Percentiles rank a stretch among this genome's conserved stretches.
These are phyloP conservation scores for Tauraco hartlaubi DNA, from an alignment of 2,797 vertebrate species.

Conservation along the genomic window DNA sequence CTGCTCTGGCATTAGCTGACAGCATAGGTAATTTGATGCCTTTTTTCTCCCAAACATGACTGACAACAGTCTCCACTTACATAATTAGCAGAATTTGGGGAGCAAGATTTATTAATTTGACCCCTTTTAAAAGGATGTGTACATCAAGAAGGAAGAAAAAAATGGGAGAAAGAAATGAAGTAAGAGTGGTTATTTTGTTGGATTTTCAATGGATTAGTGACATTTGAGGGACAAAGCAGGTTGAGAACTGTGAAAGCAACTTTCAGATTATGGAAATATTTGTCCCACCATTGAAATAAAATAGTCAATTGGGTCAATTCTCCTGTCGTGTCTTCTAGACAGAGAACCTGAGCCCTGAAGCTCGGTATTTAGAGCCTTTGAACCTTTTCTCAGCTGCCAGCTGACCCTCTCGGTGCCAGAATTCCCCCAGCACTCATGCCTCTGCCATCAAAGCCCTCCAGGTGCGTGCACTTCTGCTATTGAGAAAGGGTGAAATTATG, in stretches of 20 bases:
- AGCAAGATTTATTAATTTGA: neutral
- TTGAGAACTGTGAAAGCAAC: neutral
- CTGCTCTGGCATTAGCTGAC: neutral
- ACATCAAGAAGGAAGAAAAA: neutral
- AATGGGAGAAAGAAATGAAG: neutral
- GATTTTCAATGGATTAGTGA: neutral
- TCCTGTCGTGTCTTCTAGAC: neutral
- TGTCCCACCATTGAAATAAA: neutral
- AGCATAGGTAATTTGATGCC: neutral
- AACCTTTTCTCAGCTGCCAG: conserved; percentile 31
- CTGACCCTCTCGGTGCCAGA: conserved; percentile 38
- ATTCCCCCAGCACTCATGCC: conserved; percentile 18
- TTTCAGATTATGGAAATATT: neutral
- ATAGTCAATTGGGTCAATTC: neutral
- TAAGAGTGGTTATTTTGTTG: neutral
- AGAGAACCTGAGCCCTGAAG: neutral
- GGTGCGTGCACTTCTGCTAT: conserved; percentile 48
- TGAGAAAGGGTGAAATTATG: conserved; percentile 58
- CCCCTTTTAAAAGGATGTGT: neutral
- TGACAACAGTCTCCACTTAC: neutral
- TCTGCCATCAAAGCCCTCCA: conserved; percentile 53
- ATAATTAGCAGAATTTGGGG: neutral
- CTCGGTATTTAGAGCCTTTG: conserved; percentile 29
- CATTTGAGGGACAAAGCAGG: neutral
- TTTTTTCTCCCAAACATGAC: neutral